Conservation (phyloP, 2,888 invertebrate species). For the Ctenicera cuprea region DNA sequence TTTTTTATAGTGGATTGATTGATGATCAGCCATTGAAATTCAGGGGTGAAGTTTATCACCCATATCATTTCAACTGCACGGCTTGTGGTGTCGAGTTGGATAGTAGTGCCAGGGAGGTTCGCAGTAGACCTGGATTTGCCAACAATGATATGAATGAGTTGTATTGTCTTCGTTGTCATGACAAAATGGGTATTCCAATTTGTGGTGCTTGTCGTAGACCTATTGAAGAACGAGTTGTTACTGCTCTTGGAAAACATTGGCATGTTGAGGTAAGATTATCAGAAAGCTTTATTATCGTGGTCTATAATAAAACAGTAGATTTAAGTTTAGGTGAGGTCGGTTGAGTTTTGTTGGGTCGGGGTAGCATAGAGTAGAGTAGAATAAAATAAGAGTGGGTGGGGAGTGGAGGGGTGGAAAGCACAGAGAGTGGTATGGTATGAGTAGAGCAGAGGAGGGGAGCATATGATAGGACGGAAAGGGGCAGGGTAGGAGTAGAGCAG, state of each 20-base stretch:
- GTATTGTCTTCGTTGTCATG: conserved; percentile 98
- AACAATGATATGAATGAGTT: conserved; percentile 96
- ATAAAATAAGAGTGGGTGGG: too few relatives aligned
- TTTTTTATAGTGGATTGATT: conserved; percentile 84
- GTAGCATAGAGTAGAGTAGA: too few relatives aligned
- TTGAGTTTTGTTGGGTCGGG: too few relatives aligned
- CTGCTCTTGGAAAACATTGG: conserved; percentile 98
- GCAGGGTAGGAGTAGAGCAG: too few relatives aligned
- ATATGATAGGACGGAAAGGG: too few relatives aligned
- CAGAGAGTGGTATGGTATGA: too few relatives aligned
- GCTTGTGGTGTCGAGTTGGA: conserved; percentile 94
- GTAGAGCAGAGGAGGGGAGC: too few relatives aligned
- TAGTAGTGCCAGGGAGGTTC: conserved; percentile 96
- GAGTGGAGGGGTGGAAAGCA: too few relatives aligned
- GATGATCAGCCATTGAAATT: conserved; percentile 94
- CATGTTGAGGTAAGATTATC: conserved; percentile 87
- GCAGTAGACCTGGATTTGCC: conserved; percentile 91
- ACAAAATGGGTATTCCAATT: conserved; percentile 99
- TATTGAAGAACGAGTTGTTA: conserved; percentile 98
- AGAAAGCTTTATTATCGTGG: too few relatives aligned
- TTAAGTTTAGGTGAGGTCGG: conserved; percentile 11
- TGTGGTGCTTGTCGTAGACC: conserved; percentile 99
- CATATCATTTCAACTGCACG: conserved; percentile 99
- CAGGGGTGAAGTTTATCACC: conserved; percentile 98
- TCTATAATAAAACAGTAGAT: too few relatives aligned